Base-by-base conservation (phyloP, 2,888 invertebrate species). In the Pachydiplax longipennis region DNA sequence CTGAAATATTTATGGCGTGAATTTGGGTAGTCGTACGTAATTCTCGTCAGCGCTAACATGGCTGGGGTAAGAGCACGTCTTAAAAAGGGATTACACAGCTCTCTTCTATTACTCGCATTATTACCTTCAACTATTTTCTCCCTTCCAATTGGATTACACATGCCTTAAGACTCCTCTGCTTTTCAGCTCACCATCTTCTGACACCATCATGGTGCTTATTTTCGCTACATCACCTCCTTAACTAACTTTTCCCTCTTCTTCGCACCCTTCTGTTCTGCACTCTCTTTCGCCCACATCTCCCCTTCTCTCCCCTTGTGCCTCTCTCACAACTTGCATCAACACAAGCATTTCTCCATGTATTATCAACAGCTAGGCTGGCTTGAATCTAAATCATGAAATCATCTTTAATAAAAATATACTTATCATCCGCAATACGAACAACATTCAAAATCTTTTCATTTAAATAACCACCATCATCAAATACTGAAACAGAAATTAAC, bases 161-260 rank as follows among this genome's bases (percentile, higher is more conserved):
- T 5, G 15, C 53, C 53, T 18, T 48, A 48, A 48, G 48, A 48
- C 48, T 48, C 13, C 48, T 3, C 13, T 6, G 48, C 3, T n/a
- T n/a, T 53, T 25, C 25, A 37, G 61, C 35, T 22, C 61, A 37
- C 87, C 87, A 87, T 87, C 87, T 87, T 87, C 53, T 37, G 83
- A 61, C 83, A 35, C 58, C 35, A 37, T 61, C 25, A 58, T 25
- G n/a, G n/a, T 37, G 6, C 87, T 87, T 58, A 87, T 87, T 61
- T 18, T 61, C 82, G 58, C 83, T 25, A 83, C 83, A 83, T 37
- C 87, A 61, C 87, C 87, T 65, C 61, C 61, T 65, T 87, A 87
- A 61, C 87, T 58, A 87, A 87, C 58, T 87, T 87, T 87, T 12
- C 25, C 53, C 82, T n/a, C 25, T 4, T 35, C 10, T 53, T 18